A percentile compares a stretch with the other conserved stretches of the same genome.
These are phyloP conservation scores for Centroberyx gerrardi DNA, from an alignment of 2,797 vertebrate species.

Conservation along the genomic window DNA sequence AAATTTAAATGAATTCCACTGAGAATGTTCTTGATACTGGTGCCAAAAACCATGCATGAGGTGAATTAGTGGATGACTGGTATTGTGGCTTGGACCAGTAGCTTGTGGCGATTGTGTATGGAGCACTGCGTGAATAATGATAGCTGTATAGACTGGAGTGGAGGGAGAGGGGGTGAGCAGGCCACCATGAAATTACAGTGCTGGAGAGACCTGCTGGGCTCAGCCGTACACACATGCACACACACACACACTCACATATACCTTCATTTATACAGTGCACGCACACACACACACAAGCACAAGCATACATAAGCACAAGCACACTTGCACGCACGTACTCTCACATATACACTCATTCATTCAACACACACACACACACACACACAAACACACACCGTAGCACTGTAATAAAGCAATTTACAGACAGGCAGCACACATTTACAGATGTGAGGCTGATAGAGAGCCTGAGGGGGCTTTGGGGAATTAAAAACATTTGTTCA, in stretches of 20 bases:
- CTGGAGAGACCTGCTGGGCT: conserved; percentile 34
- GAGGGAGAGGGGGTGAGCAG: conserved; percentile 17
- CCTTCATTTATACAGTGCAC: not conserved
- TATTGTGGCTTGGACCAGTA: not conserved
- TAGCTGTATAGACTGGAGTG: conserved; percentile 39
- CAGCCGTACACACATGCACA: conserved; percentile 17
- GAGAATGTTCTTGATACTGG: conserved; percentile 3
- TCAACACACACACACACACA: conserved; percentile 7
- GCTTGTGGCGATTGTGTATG: not conserved
- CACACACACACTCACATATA: conserved; percentile 14
- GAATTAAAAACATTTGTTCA: conserved; percentile 64
- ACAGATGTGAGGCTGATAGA: conserved; percentile 49
- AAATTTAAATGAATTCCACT: not conserved
- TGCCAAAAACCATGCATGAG: conserved; percentile 8
- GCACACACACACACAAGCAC: not conserved
- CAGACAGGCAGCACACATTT: conserved; percentile 23
- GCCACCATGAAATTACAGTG: conserved; percentile 58
- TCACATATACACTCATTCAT: conserved; percentile 5
- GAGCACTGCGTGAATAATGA: conserved; percentile 53
- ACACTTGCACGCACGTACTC: conserved; percentile 7
- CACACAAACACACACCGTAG: conserved; percentile 7
- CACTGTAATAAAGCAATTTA: conserved; percentile 23
- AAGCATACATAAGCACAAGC: not conserved
- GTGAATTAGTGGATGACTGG: conserved; percentile 25
- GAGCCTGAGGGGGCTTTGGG: conserved; percentile 50